Percentiles rank a stretch among this genome's conserved stretches.
Conservation (phyloP, 2,113 vertebrate species). For the Cygnus atratus region DNA sequence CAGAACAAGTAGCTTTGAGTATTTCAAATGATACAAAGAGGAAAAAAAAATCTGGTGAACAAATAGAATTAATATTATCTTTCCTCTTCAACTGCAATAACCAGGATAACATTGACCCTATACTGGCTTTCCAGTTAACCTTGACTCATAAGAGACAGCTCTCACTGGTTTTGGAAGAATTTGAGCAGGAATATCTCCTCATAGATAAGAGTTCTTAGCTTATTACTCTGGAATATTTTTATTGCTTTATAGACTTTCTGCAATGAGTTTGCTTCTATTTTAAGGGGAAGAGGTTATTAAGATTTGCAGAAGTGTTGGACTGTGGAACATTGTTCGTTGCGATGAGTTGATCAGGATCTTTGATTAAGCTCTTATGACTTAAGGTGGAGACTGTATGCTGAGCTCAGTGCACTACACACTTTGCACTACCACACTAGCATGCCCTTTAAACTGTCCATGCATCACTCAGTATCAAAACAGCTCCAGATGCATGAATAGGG, state of each 20-base stretch:
- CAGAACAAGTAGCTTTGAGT: not conserved
- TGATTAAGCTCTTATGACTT: not conserved
- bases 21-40: not conserved
- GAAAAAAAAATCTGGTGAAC: not conserved
- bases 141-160: not conserved
- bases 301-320: not conserved
- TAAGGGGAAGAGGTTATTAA: not conserved
- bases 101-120: not conserved
- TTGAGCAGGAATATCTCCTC: not conserved
- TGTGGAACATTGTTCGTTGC: not conserved
- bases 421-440: not conserved
- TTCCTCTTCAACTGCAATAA: not conserved
- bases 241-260: not conserved
- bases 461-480: not conserved
- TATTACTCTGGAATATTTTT: not conserved
- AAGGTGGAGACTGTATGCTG: not conserved
- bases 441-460: not conserved
- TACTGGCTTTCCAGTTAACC: not conserved
- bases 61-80: not conserved
- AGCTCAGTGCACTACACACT: not conserved
- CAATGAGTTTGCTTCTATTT: not conserved
- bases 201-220: not conserved
- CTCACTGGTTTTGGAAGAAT: not conserved
- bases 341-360: not conserved
- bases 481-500: not conserved